Evolutionary conservation across 2,888 invertebrate species (phyloP), one percentile per base, ranked within the genome.

Genomic region (Dasypolia templi): DNA sequence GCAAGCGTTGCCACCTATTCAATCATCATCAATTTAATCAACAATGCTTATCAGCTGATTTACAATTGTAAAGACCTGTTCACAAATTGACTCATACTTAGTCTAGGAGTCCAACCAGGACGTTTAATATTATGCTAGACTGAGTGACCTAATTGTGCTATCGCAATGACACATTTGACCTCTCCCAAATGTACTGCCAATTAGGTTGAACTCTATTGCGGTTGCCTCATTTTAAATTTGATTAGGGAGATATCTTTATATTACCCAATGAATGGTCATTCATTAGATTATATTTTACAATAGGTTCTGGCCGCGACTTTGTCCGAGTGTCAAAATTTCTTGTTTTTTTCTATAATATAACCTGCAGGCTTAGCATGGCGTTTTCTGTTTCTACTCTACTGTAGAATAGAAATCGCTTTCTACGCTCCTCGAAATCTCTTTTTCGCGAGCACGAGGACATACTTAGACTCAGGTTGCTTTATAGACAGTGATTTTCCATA

Each of bases 1-100:
- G 6, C 26, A 29, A 26, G 12, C 19, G 1, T 19, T 19, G 44
- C 6, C 62, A 61, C 26, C 61, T 26, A 61, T 29, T 5, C 53
- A 58, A 73, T 46, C 35, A 46, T 12, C 29, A 39, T 35, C 17
- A 55, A 44, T 71, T 32, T 9, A 72, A 7, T 6, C 1, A 55
- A 53, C 32, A 7, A n/a, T 32, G 17, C 26, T 35, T 56, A 17
- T 56, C 70, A 74, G 56, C 71, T 79, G 74, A 79, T 42, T 70
- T 56, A 79, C 26, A 74, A 49, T 44, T n/a, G n/a, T n/a, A n/a
- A n/a, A n/a, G n/a, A 5, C 17, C 59, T 79, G 63, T 58, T 63
- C 46, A 59, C 29, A 51, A 77, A 51, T 56, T 78, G 78, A 77
- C 51, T 82, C 78, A 78, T 39, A n/a, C n/a, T n/a, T n/a, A 66